Percentiles rank a stretch among this genome's conserved stretches.
Conservation (phyloP, 2,888 invertebrate species). For the Cecidostiba fungosa region DNA sequence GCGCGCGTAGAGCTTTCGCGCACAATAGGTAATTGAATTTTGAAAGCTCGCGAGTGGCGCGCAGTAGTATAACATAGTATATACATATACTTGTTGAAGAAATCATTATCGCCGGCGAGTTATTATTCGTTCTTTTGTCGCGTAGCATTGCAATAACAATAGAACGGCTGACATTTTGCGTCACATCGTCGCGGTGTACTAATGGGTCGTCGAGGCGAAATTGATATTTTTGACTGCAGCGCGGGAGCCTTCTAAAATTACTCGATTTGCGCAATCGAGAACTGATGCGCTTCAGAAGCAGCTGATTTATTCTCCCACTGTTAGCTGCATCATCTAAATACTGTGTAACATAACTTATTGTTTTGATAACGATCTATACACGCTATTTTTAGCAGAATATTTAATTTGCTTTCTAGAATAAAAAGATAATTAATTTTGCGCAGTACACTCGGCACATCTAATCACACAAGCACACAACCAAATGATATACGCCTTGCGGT, state of each 20-base stretch:
- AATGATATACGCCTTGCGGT: background rate
- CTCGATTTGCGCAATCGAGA: conserved; percentile 39
- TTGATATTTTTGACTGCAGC: conserved; percentile 47
- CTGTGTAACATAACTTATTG: too few species aligned
- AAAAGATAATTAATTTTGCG: background rate
- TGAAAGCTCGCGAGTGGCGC: background rate
- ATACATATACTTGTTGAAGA: background rate
- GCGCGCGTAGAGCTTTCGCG: background rate
- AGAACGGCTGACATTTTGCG: background rate
- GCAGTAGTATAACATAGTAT: background rate
- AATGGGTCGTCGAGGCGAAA: conserved; percentile 1
- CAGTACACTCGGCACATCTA: background rate
- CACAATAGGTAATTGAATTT: background rate
- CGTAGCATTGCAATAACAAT: background rate
- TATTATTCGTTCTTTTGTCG: background rate
- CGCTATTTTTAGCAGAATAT: background rate
- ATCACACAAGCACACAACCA: background rate
- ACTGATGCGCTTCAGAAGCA: background rate
- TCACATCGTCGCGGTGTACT: background rate
- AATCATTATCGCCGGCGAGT: background rate
- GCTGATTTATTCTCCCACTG: background rate
- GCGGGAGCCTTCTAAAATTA: conserved; percentile 56
- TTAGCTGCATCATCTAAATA: background rate
- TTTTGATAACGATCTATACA: background rate
- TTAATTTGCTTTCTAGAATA: background rate